phyloP scores from a whole-genome alignment of 2,888 invertebrate species.

The Caenorhabditis sp. region DNA sequence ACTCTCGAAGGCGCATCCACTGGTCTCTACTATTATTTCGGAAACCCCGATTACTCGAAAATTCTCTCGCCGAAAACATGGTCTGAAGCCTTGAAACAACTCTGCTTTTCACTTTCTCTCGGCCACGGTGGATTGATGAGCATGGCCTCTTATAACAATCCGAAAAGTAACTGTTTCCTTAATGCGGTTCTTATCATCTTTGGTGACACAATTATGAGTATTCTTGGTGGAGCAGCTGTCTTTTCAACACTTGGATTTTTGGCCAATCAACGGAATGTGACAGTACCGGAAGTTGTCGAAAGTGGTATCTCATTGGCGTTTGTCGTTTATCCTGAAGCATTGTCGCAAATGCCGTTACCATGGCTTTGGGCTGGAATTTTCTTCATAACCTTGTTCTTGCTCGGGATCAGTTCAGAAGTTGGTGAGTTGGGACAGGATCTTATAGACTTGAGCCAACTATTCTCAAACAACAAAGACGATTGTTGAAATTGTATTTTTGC shows the following conservation, averaged over 20 bases:
- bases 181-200: slow-evolving; percentile 59
- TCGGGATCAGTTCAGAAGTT: slow-evolving; percentile 68
- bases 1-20: slow-evolving; percentile 55
- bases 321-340: slow-evolving; percentile 72
- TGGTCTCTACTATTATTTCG: slow-evolving; percentile 50
- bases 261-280: slow-evolving; percentile 32
- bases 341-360: slow-evolving; percentile 70
- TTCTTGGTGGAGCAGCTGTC: slow-evolving; percentile 58
- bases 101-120: slow-evolving; percentile 62
- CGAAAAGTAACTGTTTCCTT: slow-evolving; percentile 56
- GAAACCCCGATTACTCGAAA: slow-evolving; percentile 39
- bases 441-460: too few species aligned
- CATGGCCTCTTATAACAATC: slow-evolving; percentile 59
- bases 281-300: slow-evolving; percentile 42
- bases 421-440: too few species aligned
- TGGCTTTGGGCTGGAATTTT: slow-evolving; percentile 72
- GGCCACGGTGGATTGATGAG: slow-evolving; percentile 62
- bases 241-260: slow-evolving; percentile 59
- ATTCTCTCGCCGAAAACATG: slow-evolving; percentile 51
- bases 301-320: slow-evolving; percentile 72
- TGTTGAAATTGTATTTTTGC: too few species aligned
- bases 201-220: slow-evolving; percentile 60
- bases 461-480: too few species aligned
- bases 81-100: slow-evolving; percentile 60
- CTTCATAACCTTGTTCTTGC: slow-evolving; percentile 72